Evolutionary conservation across 2,113 vertebrate genomes (phyloP), one percentile per base, ranked within the genome.

Genomic region (Sebastes schlegelii): DNA sequence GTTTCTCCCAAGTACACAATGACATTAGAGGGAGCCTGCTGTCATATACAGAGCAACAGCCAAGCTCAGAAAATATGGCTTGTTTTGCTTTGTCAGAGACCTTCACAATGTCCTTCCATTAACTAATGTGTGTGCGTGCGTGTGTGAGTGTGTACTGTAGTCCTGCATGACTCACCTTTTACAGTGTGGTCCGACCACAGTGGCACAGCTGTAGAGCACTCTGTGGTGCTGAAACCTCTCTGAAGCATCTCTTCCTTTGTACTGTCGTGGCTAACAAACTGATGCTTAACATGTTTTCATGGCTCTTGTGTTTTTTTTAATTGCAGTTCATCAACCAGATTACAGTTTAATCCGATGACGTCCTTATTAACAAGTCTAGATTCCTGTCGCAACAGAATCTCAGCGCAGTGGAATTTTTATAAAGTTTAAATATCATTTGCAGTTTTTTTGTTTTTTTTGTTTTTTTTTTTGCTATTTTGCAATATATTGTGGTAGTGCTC

Each of bases 101-200:
- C 85, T 91, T 92, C 83, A 84, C 84, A 69, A 4, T 79, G 89
- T 86, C 88, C 75, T 90, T 77, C 72, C 60, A 34, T 79, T 77
- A 34, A 40, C 16, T 16, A 13, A 1, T 34, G 42, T 51, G 43
- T 63, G 77, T 40, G 61, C 67, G 70, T 43, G 58, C 42, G 43
- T 65, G 43, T 62, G 84, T 49, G 62, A 21, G 62, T 34, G 67
- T 42, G 74, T 83, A n/a, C 58, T 66, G 55, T 55, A 14, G 48
- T 66, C 63, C 54, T 81, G 74, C 69, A 72, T 92, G 90, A 91
- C 85, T 92, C 86, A 86, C 74, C 87, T 88, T 54, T 80, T 77
- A 79, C 76, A 87, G 49, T 42, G 40, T 13, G 68, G 34, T 21
- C 73, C 51, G 62, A 63, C 55, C 80, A 70, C 77, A 80, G 70